Conservation (phyloP, 2,888 invertebrate genomes). For the Cerastis rubricosa region DNA sequence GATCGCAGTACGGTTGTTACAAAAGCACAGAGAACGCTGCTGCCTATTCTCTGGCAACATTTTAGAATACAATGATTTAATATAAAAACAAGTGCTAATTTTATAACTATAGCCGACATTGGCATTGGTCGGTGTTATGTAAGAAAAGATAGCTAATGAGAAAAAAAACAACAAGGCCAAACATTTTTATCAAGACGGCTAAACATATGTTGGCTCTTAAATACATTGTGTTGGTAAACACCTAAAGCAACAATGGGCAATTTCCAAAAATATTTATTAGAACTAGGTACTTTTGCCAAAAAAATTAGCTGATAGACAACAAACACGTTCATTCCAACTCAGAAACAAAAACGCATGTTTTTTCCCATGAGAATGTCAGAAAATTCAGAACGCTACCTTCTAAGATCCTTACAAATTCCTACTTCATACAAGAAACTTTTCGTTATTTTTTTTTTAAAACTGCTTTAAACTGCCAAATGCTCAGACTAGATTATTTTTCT, state of each 20-base stretch:
- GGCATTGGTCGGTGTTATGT: constrained; percentile 31
- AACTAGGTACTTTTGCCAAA: not conserved
- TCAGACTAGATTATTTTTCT: not conserved
- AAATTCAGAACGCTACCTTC: not conserved
- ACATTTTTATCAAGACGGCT: constrained; percentile 35
- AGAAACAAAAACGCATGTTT: not conserved
- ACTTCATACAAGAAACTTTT: not conserved
- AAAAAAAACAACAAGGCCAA: constrained; percentile 35
- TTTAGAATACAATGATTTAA: not conserved
- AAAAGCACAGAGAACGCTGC: no score
- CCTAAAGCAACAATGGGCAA: not conserved
- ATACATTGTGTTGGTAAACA: constrained; percentile 18
- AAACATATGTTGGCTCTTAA: constrained; percentile 24
- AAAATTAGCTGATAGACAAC: not conserved
- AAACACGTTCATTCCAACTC: not conserved
- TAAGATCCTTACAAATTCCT: not conserved
- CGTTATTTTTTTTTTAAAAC: not conserved
- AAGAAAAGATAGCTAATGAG: constrained; percentile 24
- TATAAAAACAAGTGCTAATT: constrained; percentile 10
- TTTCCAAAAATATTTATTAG: not conserved
- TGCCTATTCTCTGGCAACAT: no score
- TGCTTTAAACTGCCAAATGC: not conserved
- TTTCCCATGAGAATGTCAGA: not conserved
- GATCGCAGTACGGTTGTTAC: no score
- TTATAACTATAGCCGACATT: constrained; percentile 37